phyloP scores from a whole-genome alignment of 2,888 invertebrate species.

The Amaurobius ferox region DNA sequence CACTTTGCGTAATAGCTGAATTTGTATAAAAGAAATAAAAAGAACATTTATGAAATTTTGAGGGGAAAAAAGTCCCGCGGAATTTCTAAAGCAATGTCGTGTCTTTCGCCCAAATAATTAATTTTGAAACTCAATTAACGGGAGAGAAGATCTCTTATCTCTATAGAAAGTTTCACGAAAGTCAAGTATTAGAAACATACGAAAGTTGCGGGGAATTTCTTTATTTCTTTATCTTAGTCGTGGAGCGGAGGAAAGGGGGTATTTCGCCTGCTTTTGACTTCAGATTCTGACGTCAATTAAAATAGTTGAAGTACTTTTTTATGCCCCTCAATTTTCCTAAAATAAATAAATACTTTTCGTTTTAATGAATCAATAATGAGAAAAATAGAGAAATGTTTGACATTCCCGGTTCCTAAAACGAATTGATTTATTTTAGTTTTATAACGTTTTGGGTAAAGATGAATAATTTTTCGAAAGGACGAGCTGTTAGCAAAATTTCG shows the following conservation, averaged over 20 bases:
- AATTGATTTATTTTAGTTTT: no score
- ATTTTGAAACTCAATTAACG: constrained; percentile 43
- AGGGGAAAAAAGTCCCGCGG: not conserved
- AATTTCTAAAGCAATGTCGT: constrained; percentile 7
- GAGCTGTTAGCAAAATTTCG: no score
- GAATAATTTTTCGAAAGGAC: no score
- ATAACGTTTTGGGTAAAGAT: no score
- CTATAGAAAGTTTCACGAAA: constrained; percentile 10
- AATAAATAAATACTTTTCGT: no score
- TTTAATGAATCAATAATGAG: no score
- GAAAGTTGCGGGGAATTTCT: not conserved
- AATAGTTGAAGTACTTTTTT: not conserved
- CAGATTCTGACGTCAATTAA: constrained; percentile 1
- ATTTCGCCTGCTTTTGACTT: not conserved
- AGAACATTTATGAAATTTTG: constrained; percentile 1
- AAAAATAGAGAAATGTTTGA: no score
- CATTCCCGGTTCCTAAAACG: no score
- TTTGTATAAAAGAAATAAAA: not conserved
- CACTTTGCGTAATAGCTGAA: constrained; percentile 18
- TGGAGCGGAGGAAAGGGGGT: no score
- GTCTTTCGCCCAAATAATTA: constrained; percentile 20
- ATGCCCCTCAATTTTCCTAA: not conserved
- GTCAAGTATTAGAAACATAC: constrained; percentile 7
- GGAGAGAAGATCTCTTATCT: constrained; percentile 25
- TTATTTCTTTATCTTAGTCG: not conserved